phyloP scores from a whole-genome alignment of 2,113 vertebrate genomes.

The Actenoides hombroni region DNA sequence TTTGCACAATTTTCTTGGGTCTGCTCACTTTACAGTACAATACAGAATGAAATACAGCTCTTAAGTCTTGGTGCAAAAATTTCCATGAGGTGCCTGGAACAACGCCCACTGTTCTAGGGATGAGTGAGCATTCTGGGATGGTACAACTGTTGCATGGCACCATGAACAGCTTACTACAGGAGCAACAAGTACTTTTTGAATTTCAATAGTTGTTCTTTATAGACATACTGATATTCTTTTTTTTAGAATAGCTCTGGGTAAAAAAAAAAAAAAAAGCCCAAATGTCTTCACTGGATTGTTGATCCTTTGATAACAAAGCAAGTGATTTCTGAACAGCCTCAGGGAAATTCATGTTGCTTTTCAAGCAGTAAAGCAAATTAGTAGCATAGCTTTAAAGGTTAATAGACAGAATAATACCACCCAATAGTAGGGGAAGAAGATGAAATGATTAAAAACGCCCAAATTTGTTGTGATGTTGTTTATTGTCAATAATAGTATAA shows the following conservation, averaged over 20 bases:
- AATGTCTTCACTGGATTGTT: conserved; percentile 25
- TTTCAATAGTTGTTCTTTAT: not conserved
- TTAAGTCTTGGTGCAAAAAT: not conserved
- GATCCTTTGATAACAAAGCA: conserved; percentile 44
- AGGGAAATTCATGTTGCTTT: not conserved
- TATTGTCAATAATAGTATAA: not conserved
- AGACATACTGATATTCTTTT: not conserved
- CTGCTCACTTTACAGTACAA: not conserved
- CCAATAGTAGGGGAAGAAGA: not conserved
- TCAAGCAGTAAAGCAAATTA: conserved; percentile 60
- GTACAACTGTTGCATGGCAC: not conserved
- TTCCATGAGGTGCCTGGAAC: not conserved
- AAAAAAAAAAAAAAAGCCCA: not conserved
- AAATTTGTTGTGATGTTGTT: not conserved
- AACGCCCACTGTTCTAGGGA: not conserved
- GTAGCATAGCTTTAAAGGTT: conserved; percentile 29
- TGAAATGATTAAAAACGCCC: conserved; percentile 8
- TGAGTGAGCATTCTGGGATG: not conserved
- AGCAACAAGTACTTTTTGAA: not conserved
- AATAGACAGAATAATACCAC: conserved; percentile 2
- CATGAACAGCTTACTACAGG: not conserved
- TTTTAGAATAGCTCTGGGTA: not conserved
- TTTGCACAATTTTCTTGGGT: not conserved
- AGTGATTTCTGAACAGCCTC: conserved; percentile 22
- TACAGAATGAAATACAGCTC: not conserved